Evolutionary conservation across 2,888 invertebrate species (phyloP).

Genomic region (Eupithecia insigniata): DNA sequence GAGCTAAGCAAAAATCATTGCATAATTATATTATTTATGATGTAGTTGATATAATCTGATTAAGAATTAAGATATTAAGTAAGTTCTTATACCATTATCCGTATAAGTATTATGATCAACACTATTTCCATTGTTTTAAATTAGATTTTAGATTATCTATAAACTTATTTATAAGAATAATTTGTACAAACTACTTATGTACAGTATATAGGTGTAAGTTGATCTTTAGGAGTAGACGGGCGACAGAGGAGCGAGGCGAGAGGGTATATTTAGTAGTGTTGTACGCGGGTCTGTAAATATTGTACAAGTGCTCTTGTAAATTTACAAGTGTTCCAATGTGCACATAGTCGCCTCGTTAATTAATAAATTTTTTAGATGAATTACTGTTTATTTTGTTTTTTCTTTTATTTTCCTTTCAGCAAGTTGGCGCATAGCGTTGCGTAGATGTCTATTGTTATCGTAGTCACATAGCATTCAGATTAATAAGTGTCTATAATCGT

Average conservation of each 20-base stretch:
- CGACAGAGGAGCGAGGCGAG: conserved; percentile 43
- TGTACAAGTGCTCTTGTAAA: conserved; percentile 80
- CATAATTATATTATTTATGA: conserved; percentile 71
- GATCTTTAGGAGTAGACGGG: conserved; percentile 19
- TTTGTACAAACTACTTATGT: conserved; percentile 82
- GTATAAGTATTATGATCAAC: conserved; percentile 82
- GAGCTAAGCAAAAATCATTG: conserved; percentile 62
- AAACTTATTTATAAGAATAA: conserved; percentile 64
- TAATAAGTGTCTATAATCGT: conserved; percentile 31
- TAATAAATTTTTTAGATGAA: conserved; percentile 84
- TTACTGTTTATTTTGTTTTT: conserved; percentile 63
- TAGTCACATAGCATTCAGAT: conserved; percentile 30
- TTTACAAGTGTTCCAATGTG: conserved; percentile 83
- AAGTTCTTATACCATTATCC: conserved; percentile 79
- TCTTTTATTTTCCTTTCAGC: conserved; percentile 49
- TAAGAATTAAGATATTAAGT: conserved; percentile 72
- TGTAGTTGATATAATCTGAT: conserved; percentile 70
- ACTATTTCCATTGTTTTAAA: conserved; percentile 81
- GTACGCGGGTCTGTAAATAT: conserved; percentile 76
- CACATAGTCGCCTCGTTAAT: conserved; percentile 85
- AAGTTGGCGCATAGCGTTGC: conserved; percentile 41
- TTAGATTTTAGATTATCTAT: conserved; percentile 66
- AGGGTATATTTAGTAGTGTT: conserved; percentile 45
- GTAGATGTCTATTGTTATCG: conserved; percentile 34
- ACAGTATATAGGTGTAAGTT: conserved; percentile 69